Conservation (phyloP, 2,113 vertebrate species). For the Poicephalus meyeri region DNA sequence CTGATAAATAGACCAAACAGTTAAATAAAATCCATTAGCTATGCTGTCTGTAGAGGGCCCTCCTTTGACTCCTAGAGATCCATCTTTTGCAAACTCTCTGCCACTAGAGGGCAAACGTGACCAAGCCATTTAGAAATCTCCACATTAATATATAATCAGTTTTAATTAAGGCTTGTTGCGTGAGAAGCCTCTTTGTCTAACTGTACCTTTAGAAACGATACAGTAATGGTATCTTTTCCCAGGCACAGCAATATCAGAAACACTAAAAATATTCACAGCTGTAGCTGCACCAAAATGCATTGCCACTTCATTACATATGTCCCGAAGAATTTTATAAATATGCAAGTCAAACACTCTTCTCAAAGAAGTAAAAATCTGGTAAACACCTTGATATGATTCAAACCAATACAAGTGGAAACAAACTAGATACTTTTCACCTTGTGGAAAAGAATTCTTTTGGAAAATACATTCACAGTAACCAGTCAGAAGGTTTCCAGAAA, state of each 20-base stretch:
- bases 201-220: background rate
- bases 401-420: background rate
- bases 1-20: background rate
- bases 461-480: background rate
- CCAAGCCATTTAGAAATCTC: background rate
- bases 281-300: background rate
- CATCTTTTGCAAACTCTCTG: background rate
- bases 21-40: background rate
- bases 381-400: background rate
- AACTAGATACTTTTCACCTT: background rate
- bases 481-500: background rate
- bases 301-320: fast-evolving
- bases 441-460: background rate
- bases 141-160: background rate
- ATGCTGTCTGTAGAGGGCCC: background rate
- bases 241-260: background rate
- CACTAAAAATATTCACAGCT: background rate
- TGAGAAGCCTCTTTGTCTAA: background rate
- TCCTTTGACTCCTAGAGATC: background rate
- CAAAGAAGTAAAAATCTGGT: background rate
- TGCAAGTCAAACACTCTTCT: background rate
- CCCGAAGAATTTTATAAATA: background rate
- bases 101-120: conserved; percentile 44
- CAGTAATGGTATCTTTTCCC: background rate
- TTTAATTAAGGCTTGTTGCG: background rate